Base-by-base conservation (phyloP, 2,888 invertebrate species). In the Unio pictorum region DNA sequence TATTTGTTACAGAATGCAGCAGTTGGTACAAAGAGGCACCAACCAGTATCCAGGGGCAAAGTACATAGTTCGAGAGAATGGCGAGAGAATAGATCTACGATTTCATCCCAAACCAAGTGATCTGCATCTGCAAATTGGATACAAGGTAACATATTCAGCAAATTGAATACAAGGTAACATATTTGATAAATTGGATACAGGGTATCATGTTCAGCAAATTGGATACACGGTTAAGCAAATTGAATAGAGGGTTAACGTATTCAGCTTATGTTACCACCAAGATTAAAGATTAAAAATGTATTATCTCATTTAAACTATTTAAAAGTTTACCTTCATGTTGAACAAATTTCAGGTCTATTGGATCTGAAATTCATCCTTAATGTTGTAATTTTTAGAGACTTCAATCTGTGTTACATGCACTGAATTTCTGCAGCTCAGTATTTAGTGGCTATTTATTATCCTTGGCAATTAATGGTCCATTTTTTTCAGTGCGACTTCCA, bases 21-120 rank as follows among this genome's bases (percentile, higher is more conserved):
- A 98, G 85, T 92, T 99, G 69, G 99, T 99, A 7, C 94, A 96
- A 66, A 93, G 98, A 85, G 99, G 99, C 66, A 98, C 99, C 90
- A 96, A 97, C 1, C 98, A 98, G 88, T 99, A 99, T 91, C 99
- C 99, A 1, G 99, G 99, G 4, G 99, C 99, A 6, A 99, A 99
- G 89, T 99, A 99, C 89, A 99, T 99, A 86, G 96, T 99, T 26
- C 93, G 99, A 55, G 99, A 99, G 88, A 99, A 99, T 90, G 99
- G 99, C 0, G 99, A 99, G 89, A 93, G 99, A 87, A 98, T 99
- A 79, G 99, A 99, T 92, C 92, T 99, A 78, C 92, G 99, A 77
- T 99, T 98, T 89, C 99, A 99, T 91, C 99, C 99, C 0, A 98
- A 99, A 91, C 92, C 92, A 66, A 87, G 87, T 79, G 89, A 89